Percentiles rank a stretch among this genome's conserved stretches.
phyloP scores from a whole-genome alignment of 2,888 invertebrate species.

The Perdita meconis region DNA sequence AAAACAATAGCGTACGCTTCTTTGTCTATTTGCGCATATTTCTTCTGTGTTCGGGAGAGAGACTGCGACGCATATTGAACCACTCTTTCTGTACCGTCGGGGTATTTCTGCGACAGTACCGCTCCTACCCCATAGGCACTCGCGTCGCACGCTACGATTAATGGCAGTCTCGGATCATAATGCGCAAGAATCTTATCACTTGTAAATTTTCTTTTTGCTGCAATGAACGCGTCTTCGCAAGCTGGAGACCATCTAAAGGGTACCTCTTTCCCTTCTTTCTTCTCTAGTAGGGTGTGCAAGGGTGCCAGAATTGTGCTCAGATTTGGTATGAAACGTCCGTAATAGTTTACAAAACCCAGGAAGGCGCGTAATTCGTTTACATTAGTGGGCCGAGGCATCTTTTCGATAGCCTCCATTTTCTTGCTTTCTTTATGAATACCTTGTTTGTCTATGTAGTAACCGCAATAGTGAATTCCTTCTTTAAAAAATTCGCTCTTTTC shows the following conservation, averaged over 20 bases:
- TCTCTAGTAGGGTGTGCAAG: conserved; percentile 1
- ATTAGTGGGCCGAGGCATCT: background rate
- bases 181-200: background rate
- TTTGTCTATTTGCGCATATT: background rate
- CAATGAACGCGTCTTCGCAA: background rate
- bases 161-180: background rate
- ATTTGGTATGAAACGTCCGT: conserved; percentile 7
- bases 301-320: conserved; percentile 7
- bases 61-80: conserved; percentile 11
- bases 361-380: conserved; percentile 1
- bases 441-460: too few relatives aligned
- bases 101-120: background rate
- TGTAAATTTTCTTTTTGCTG: background rate
- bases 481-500: conserved; percentile 21
- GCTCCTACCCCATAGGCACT: conserved; percentile 2
- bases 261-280: background rate
- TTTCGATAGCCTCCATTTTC: conserved; percentile 18
- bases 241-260: background rate
- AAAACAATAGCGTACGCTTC: conserved; percentile 28
- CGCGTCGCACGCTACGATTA: background rate
- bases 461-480: conserved; percentile 1
- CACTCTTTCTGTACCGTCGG: too few relatives aligned
- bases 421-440: conserved; percentile 6
- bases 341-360: background rate
- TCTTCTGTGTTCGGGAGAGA: background rate